Percentiles rank a stretch among this genome's conserved stretches.
These are phyloP conservation scores for Sorex araneus DNA, from an alignment of 2,113 vertebrate species.

Conservation along the genomic window DNA sequence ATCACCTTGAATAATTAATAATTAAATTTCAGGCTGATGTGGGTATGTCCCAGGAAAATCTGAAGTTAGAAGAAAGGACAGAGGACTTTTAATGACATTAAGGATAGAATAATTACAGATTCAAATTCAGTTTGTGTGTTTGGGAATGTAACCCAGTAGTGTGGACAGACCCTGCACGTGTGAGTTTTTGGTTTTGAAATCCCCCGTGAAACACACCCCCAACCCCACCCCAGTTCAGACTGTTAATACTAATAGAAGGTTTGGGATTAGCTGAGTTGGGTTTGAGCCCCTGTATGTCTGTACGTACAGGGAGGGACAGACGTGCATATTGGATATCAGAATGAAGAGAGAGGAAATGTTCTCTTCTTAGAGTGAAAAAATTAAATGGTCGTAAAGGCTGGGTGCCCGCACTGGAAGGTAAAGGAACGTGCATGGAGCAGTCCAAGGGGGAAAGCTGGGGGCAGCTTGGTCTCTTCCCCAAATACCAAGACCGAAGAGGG, in stretches of 20 bases:
- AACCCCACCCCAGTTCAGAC: too few relatives aligned
- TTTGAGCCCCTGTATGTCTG: too few relatives aligned
- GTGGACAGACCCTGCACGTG: too few relatives aligned
- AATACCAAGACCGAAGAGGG: not conserved
- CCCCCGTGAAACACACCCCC: too few relatives aligned
- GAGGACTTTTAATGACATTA: conserved; percentile 20
- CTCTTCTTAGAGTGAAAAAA: conserved; percentile 53
- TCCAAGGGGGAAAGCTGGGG: not conserved
- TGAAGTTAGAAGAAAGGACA: conserved; percentile 32
- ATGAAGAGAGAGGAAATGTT: not conserved
- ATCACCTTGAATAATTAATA: conserved; percentile 9
- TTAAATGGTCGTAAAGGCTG: not conserved
- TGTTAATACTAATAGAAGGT: not conserved
- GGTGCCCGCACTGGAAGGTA: conserved; percentile 8
- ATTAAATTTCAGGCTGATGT: conserved; percentile 31
- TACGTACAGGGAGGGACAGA: too few relatives aligned
- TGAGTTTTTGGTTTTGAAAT: too few relatives aligned
- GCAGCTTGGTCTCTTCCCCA: not conserved
- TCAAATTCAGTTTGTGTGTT: not conserved
- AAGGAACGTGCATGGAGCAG: too few relatives aligned
- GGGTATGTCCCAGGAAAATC: conserved; percentile 15
- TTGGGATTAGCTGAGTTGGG: not conserved
- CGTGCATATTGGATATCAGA: too few relatives aligned
- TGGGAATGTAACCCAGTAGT: too few relatives aligned
- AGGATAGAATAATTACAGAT: conserved; percentile 30